These are phyloP conservation scores for Mesoligia furuncula DNA, from an alignment of 2,888 invertebrate species.

Conservation along the genomic window DNA sequence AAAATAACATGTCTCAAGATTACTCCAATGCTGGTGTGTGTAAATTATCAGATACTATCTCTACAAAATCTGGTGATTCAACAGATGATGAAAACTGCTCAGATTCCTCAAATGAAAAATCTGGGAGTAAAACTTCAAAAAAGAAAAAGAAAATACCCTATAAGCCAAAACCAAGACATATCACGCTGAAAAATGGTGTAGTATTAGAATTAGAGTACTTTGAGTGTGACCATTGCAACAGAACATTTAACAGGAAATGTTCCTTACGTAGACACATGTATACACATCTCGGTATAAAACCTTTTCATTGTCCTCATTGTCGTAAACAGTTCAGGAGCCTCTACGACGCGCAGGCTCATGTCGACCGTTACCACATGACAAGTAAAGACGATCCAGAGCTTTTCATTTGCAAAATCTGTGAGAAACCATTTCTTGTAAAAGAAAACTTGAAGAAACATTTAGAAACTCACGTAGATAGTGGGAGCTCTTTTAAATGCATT, in stretches of 20 bases:
- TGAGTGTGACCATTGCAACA: constrained; percentile 91
- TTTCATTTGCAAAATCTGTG: constrained; percentile 93
- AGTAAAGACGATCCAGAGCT: constrained; percentile 74
- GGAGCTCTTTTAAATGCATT: constrained; percentile 92
- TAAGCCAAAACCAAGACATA: constrained; percentile 62
- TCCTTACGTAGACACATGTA: constrained; percentile 92
- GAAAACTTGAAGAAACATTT: constrained; percentile 94
- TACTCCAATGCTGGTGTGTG: constrained; percentile 34
- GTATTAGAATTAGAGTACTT: constrained; percentile 71
- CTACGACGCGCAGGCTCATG: constrained; percentile 92
- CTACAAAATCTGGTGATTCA: constrained; percentile 7
- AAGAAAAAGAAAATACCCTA: constrained; percentile 40
- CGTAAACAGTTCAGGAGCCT: constrained; percentile 92
- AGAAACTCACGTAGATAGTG: constrained; percentile 91
- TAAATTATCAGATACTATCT: constrained; percentile 27
- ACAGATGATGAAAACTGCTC: neutral
- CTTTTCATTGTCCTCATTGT: constrained; percentile 91
- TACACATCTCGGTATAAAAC: constrained; percentile 92
- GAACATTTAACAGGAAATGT: constrained; percentile 91
- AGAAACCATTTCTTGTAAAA: constrained; percentile 94
- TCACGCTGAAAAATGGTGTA: constrained; percentile 71
- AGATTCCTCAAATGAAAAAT: constrained; percentile 6
- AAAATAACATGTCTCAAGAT: constrained; percentile 69
- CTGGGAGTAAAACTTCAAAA: constrained; percentile 24
- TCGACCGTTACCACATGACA: constrained; percentile 89